Evolutionary conservation across 2,113 vertebrate species (phyloP), one percentile per base, ranked within the genome.

Genomic region (Chlamydotis undulata): DNA sequence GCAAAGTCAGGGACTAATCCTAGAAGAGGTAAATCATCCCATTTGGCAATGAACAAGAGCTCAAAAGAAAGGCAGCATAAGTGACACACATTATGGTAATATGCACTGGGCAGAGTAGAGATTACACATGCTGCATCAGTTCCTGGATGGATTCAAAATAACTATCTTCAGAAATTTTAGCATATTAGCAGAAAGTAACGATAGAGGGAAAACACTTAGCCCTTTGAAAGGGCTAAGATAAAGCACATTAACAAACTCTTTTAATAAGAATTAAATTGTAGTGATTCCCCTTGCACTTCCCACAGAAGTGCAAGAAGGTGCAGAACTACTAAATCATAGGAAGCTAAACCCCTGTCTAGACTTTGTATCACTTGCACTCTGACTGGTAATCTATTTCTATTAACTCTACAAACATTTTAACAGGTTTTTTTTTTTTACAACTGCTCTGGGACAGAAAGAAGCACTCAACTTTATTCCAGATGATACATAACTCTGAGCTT

Each of bases 251-350:
- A 15, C 31, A 55, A 83, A 52, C 12, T 41, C 45, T 60, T 67
- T 28, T 57, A 78, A 65, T 7, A 67, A 43, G 29, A 67, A 53
- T 45, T 53, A 19, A 56, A 37, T 43, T 35, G 35, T 3, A 61
- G 18, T 13, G 33, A n/a, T 83, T 85, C 6, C 31, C n/a, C 24
- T 55, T 13, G 37, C 24, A 67, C 1, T 37, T 78, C 28, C 64
- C 25, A n/a, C 1, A 28, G 65, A 45, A 65, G 17, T 3, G 4
- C 0, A 4, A 70, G 33, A 61, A 52, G 26, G 26, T 4, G 12
- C 33, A 45, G 31, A 3, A 8, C 6, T 21, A 15, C 7, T n/a
- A 65, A 39, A 52, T 41, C 8, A 33, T 5, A 24, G 21, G 24
- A 89, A 74, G 14, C 8, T 33, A 16, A 35, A 14, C 26, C 35